Conservation (phyloP, 2,797 vertebrate species). For the Protonibea diacanthus region DNA sequence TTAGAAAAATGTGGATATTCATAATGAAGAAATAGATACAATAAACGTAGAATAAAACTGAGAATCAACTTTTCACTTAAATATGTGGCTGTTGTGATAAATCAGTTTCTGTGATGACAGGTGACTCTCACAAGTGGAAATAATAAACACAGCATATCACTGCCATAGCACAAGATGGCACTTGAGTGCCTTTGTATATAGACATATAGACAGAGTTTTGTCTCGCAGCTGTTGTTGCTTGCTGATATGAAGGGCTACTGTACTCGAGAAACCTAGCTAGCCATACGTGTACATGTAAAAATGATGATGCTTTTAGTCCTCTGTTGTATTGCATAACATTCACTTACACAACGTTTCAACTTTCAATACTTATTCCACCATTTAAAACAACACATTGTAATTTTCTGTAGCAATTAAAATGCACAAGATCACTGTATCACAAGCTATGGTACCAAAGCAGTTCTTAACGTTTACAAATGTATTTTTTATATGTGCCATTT, state of each 20-base stretch:
- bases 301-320: constrained; percentile 28
- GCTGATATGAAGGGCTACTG: constrained; percentile 49
- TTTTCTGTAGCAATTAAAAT: constrained; percentile 68
- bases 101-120: constrained; percentile 49
- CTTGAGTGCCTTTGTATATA: constrained; percentile 63
- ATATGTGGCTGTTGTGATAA: constrained; percentile 29
- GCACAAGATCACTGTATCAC: constrained; percentile 79
- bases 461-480: constrained; percentile 86
- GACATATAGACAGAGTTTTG: constrained; percentile 39
- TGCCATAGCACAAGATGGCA: constrained; percentile 76
- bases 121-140: constrained; percentile 49
- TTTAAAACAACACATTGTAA: constrained; percentile 44
- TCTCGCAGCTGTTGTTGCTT: constrained; percentile 54
- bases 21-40: constrained; percentile 30
- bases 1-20: constrained; percentile 58
- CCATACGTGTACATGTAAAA: constrained; percentile 38
- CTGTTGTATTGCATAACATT: constrained; percentile 52
- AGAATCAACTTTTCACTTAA: constrained; percentile 24
- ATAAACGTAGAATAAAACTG: constrained; percentile 29
- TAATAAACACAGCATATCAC: constrained; percentile 75
- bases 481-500: constrained; percentile 85
- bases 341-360: constrained; percentile 44
- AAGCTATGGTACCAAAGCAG: constrained; percentile 88
- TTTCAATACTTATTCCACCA: constrained; percentile 33
- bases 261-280: constrained; percentile 33